Evolutionary conservation across 92 coral and sea anemone species (phyloP).

Genomic region (Scolanthus callimorphus): DNA sequence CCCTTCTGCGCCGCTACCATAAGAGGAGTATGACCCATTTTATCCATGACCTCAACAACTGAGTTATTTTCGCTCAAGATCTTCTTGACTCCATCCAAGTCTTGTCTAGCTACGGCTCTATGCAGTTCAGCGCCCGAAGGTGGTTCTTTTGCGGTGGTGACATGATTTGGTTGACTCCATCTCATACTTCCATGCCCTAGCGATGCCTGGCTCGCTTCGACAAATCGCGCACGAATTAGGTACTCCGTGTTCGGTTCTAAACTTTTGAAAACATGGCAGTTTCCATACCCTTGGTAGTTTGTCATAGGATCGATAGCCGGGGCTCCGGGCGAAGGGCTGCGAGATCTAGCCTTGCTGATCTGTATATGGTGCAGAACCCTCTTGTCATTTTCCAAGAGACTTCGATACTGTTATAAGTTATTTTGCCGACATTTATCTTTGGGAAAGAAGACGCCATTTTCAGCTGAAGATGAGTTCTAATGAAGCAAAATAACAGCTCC

Average conservation of each 20-base stretch:
- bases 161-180: slow-evolving; percentile 76
- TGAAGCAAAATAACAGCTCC: no score
- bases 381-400: slow-evolving; percentile 68
- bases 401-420: slow-evolving; percentile 94
- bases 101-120: slow-evolving; percentile 78
- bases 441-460: no score
- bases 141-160: slow-evolving; percentile 84
- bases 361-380: slow-evolving; percentile 68
- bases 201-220: slow-evolving; percentile 37
- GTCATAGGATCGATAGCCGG: slow-evolving; percentile 78
- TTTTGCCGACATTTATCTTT: slow-evolving; percentile 79
- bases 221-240: slow-evolving; percentile 48
- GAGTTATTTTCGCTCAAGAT: slow-evolving; percentile 74
- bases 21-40: slow-evolving; percentile 84
- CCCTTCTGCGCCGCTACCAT: slow-evolving; percentile 90
- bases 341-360: slow-evolving; percentile 63
- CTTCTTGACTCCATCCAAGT: slow-evolving; percentile 70
- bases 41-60: slow-evolving; percentile 93
- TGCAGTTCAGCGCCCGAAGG: slow-evolving; percentile 97
- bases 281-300: slow-evolving; percentile 88
- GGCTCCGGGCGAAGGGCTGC: slow-evolving; percentile 83
- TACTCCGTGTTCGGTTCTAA: slow-evolving; percentile 87
- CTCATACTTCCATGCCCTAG: slow-evolving; percentile 43
- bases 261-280: slow-evolving; percentile 73
- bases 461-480: no score